These are phyloP conservation scores for Neotoxoptera formosana DNA, from an alignment of 1,140 invertebrate genomes.

Conservation along the genomic window DNA sequence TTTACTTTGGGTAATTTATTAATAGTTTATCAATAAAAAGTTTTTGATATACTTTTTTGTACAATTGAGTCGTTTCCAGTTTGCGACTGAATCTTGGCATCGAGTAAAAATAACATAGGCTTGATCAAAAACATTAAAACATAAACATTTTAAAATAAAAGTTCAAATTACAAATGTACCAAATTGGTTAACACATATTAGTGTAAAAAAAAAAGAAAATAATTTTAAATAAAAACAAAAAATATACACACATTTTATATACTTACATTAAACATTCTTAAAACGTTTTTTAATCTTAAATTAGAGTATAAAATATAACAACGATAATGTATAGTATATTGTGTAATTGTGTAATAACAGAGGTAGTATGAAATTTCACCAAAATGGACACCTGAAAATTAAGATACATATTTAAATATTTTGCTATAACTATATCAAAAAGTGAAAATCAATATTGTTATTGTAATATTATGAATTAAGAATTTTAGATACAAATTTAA, in stretches of 20 bases:
- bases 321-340: constrained; percentile 18
- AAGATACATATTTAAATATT: background rate
- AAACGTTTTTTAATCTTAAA: constrained; percentile 3
- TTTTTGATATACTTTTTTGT: background rate
- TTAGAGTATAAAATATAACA: constrained; percentile 7
- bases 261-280: constrained; percentile 7
- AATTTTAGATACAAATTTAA: background rate
- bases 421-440: background rate
- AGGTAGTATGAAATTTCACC: constrained; percentile 7
- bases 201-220: background rate
- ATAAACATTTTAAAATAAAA: background rate
- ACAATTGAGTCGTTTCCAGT: background rate
- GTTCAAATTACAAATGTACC: background rate
- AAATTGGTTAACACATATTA: background rate
- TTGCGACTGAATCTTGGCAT: background rate
- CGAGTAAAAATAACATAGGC: background rate
- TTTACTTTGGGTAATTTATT: background rate
- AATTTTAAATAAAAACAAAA: constrained; percentile 34
- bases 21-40: background rate
- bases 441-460: background rate
- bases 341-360: background rate
- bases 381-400: constrained; percentile 57
- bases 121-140: background rate
- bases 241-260: constrained; percentile 6
- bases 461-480: background rate